Evolutionary conservation across 2,888 invertebrate species (phyloP), one percentile per base, ranked within the genome.

Genomic region (Pristionchus maxplancki): DNA sequence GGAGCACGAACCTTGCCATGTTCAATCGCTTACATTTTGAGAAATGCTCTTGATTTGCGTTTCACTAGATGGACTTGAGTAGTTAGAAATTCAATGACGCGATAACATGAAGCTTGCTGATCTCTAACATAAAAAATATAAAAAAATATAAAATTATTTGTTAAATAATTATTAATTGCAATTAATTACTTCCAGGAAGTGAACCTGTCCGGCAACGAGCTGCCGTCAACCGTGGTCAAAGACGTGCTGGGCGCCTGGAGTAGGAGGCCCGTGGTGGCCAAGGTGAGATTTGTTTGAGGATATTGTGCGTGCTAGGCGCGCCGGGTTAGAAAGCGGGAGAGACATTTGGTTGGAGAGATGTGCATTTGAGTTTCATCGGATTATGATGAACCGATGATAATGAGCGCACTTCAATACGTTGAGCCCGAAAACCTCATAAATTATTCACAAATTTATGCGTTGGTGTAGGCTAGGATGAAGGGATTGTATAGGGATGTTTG

Each of bases 141-240:
- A 67, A 28, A 34, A 31, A 28, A 67, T 67, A 11, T 13, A 28
- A 15, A 15, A 28, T 17, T 62, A 24, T n/a, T 28, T 24, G 8
- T 48, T 88, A 62, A 67, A 67, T 67, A n/a, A 28, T 17, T 9
- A 15, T 40, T 17, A n/a, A n/a, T n/a, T n/a, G n/a, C n/a, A n/a
- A 50, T 28, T 48, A 48, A n/a, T 71, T 67, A 64, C 28, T 78
- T 81, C 48, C 53, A 89, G 81, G 58, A 71, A 1, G 62, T 91
- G 34, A 88, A 90, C 37, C 89, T 91, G 11, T 88, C 89, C 40
- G 91, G 91, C 20, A 92, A 91, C 64, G 92, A 91, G 83, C 83
- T 91, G 62, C 88, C 88, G 28, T 64, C 88, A 11, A 88, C 50
- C 13, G 82, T 88, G 1, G 90, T 89, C 17, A 58, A 53, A 34